phyloP scores from a whole-genome alignment of 2,888 invertebrate genomes.

The Oegoconia quadripuncta region DNA sequence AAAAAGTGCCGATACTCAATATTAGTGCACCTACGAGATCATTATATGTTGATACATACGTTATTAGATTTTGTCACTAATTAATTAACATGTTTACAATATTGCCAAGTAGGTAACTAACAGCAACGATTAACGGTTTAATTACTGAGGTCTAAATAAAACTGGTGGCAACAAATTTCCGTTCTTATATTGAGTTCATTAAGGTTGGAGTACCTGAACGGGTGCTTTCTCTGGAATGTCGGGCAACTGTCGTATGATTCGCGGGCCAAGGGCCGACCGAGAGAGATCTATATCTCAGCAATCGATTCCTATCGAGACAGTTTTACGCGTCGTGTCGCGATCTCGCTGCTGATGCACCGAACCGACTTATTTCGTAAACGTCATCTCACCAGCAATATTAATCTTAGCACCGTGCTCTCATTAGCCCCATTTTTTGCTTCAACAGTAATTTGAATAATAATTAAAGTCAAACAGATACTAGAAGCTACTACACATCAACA shows the following conservation, averaged over 20 bases:
- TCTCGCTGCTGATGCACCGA: slow-evolving; percentile 45
- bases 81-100: slow-evolving; percentile 8
- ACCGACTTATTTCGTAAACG: slow-evolving; percentile 12
- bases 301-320: slow-evolving; percentile 71
- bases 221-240: slow-evolving; percentile 54
- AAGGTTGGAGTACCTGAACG: slow-evolving; percentile 35
- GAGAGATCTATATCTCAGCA: slow-evolving; percentile 59
- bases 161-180: slow-evolving; percentile 5
- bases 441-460: slow-evolving; percentile 6
- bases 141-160: slow-evolving; percentile 9
- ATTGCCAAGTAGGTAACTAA: slow-evolving; percentile 10
- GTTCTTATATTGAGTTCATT: slow-evolving; percentile 35
- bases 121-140: slow-evolving; percentile 13
- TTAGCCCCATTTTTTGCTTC: slow-evolving; percentile 9
- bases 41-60: neutral
- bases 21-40: too few relatives aligned
- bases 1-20: too few relatives aligned
- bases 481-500: neutral
- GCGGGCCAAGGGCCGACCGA: slow-evolving; percentile 35
- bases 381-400: slow-evolving; percentile 4
- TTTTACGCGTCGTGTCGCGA: slow-evolving; percentile 65
- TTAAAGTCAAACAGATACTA: neutral
- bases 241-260: slow-evolving; percentile 48
- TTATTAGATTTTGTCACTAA: slow-evolving; percentile 2
- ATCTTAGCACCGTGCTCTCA: slow-evolving; percentile 6